Evolutionary conservation across 2,888 invertebrate genomes (phyloP).

Genomic region (Zelleria hepariella): DNA sequence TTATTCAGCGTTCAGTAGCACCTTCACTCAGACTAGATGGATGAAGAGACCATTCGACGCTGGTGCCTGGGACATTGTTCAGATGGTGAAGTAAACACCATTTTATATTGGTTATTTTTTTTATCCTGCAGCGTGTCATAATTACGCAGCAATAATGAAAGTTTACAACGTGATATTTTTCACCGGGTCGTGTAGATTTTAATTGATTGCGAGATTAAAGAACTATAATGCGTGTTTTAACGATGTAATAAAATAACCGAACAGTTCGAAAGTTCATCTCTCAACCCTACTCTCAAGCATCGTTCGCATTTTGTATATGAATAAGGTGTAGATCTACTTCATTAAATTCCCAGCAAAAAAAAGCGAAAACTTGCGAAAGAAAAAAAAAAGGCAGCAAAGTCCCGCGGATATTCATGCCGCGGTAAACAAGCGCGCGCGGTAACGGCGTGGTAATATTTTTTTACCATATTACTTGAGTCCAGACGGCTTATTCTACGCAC

Average conservation of each 20-base stretch:
- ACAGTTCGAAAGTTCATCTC: background rate
- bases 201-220: too few species aligned
- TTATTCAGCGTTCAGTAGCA: too few species aligned
- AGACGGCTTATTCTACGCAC: slow-evolving; percentile 1
- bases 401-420: slow-evolving; percentile 7
- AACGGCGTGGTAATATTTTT: slow-evolving; percentile 16
- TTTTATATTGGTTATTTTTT: too few species aligned
- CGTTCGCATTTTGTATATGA: background rate
- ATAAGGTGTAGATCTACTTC: slow-evolving; percentile 8
- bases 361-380: slow-evolving; percentile 1
- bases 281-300: background rate
- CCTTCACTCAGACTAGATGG: too few species aligned
- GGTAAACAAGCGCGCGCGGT: slow-evolving; percentile 15
- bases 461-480: slow-evolving; percentile 14
- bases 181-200: too few species aligned
- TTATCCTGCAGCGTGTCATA: too few species aligned
- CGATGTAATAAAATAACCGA: background rate
- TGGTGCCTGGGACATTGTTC: too few species aligned
- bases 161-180: too few species aligned
- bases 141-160: too few species aligned
- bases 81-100: too few species aligned
- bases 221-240: too few species aligned
- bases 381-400: slow-evolving; percentile 10
- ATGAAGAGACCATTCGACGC: too few species aligned
- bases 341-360: slow-evolving; percentile 7